Evolutionary conservation across 1,140 invertebrate species (phyloP), one percentile per base, ranked within the genome.

Genomic region (Platorchestia sp.): DNA sequence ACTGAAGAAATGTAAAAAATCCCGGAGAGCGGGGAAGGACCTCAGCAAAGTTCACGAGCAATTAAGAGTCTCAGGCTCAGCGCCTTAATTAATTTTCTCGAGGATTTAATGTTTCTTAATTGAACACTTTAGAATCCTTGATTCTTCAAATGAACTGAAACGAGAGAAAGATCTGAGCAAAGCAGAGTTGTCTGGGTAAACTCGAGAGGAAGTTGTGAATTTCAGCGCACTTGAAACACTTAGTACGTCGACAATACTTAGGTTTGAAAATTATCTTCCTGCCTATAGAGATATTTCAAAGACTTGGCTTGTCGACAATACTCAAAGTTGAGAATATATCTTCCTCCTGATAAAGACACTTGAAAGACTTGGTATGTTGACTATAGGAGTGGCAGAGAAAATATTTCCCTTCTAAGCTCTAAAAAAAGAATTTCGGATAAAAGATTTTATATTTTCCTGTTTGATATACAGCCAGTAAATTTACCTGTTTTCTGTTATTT

Each of bases 31-130:
- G 42, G 87, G 41, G 41, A 89, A 5, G 87, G 14, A 41, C 41
- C 87, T 89, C 87, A 42, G 86, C 14, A 86, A 89, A 89, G 87
- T 43, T 89, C 87, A 89, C n/a, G 87, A 89, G 87, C 87, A 89
- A 89, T 89, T 89, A 89, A 89, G 87, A 89, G 41, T 89, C 41
- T 44, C 41, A 36, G 43, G 43, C 87, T 89, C 87, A 44, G 42
- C 41, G 87, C 5, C 87, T 89, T 89, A 89, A 89, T 89, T 89
- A 89, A 89, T 89, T 89, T 89, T 89, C 87, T 41, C 6, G 43
- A 89, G 43, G 87, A 89, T 44, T 44, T 89, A 89, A 89, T 42
- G 87, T 27, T 89, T 89, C 87, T 89, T 89, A 89, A 89, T 89
- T 89, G 87, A 89, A 27, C 87, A 44, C 87, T 89, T 89, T 42